phyloP scores from a whole-genome alignment of 92 coral and sea anemone genomes.

The Palythoa grandis region DNA sequence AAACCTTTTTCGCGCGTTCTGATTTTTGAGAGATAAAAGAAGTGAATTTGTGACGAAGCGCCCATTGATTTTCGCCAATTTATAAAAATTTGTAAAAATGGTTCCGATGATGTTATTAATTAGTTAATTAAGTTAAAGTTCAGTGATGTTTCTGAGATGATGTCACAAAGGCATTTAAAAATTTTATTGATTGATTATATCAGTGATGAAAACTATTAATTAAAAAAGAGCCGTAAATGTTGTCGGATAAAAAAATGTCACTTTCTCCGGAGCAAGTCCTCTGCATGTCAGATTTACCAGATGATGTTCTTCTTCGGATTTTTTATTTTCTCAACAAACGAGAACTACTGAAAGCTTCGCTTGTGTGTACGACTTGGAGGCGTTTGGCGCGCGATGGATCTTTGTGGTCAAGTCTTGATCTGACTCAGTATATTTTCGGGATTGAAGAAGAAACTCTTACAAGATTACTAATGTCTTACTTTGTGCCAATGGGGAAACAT shows the following conservation, averaged over 20 bases:
- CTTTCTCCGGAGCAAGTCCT: background rate
- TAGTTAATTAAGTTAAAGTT: too few relatives aligned
- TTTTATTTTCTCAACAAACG: conserved; percentile 57
- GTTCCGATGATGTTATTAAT: too few relatives aligned
- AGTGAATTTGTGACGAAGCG: too few relatives aligned
- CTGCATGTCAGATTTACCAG: conserved; percentile 48
- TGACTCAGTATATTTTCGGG: conserved; percentile 45
- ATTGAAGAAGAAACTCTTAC: conserved; percentile 38
- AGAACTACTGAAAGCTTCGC: conserved; percentile 54
- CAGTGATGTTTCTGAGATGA: too few relatives aligned
- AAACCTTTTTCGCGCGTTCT: too few relatives aligned
- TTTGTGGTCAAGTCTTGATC: conserved; percentile 70
- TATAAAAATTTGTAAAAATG: too few relatives aligned
- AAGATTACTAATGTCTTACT: conserved; percentile 50
- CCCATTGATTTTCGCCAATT: too few relatives aligned
- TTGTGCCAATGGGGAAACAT: conserved; percentile 68
- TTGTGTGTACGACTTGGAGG: conserved; percentile 69
- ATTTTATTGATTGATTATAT: background rate
- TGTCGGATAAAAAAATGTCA: background rate
- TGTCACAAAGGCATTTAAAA: background rate
- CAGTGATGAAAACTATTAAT: background rate
- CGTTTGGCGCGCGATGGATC: conserved; percentile 72
- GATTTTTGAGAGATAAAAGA: too few relatives aligned
- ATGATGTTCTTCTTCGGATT: conserved; percentile 65
- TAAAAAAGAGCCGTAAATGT: background rate